phyloP scores from a whole-genome alignment of 1,140 invertebrate genomes.

The Drosophila nigrodunni region DNA sequence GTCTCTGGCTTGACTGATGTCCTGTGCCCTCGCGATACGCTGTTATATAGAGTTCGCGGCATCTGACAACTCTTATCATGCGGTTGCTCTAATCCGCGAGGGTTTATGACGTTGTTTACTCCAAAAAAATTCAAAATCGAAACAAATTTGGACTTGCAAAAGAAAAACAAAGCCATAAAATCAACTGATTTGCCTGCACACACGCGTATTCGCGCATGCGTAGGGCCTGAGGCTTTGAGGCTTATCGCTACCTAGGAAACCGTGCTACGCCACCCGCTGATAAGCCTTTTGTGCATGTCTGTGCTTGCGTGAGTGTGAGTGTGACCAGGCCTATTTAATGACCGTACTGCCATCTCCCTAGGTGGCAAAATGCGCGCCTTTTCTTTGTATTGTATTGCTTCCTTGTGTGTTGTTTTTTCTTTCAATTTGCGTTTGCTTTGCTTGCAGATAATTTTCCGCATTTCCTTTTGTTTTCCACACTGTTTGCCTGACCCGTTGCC shows the following conservation, averaged over 20 bases:
- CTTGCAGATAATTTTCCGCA: constrained; percentile 52
- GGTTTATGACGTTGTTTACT: constrained; percentile 75
- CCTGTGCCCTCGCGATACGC: constrained; percentile 28
- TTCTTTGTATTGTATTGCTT: constrained; percentile 29
- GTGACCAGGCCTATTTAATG: constrained; percentile 17
- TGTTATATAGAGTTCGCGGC: constrained; percentile 48
- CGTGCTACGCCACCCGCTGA: constrained; percentile 27
- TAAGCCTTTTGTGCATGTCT: constrained; percentile 63
- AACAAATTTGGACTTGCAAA: constrained; percentile 61
- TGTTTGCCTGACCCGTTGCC: background rate
- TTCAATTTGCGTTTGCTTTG: constrained; percentile 71
- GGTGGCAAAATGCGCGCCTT: constrained; percentile 59
- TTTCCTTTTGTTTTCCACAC: constrained; percentile 16
- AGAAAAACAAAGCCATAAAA: constrained; percentile 74
- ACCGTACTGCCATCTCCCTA: constrained; percentile 34
- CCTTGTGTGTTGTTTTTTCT: constrained; percentile 26
- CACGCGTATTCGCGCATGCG: constrained; percentile 20
- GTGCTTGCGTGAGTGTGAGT: constrained; percentile 51
- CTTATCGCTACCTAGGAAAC: constrained; percentile 31
- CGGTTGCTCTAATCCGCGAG: constrained; percentile 43
- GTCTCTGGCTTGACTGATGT: constrained; percentile 52
- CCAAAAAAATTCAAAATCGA: constrained; percentile 27
- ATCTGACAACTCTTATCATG: constrained; percentile 21
- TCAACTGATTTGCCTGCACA: constrained; percentile 20
- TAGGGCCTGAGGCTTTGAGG: background rate